phyloP scores from a whole-genome alignment of 2,113 vertebrate genomes.

The Brienomyrus brachyistius region DNA sequence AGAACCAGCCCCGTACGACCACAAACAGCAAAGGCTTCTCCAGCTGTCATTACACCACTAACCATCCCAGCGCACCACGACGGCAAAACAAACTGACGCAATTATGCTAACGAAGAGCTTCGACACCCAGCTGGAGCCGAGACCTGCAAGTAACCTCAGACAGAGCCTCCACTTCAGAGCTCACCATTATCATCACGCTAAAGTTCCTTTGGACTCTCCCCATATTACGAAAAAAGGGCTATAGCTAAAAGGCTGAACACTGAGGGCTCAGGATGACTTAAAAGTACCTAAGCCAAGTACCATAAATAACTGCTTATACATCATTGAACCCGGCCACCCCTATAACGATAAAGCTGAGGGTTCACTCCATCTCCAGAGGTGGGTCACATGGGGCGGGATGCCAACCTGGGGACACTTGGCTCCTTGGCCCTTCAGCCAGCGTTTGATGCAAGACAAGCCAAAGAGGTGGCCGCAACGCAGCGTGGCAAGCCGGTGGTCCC shows the following conservation, averaged over 20 bases:
- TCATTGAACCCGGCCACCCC: background rate
- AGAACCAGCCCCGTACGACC: background rate
- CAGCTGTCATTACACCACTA: background rate
- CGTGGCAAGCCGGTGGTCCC: slow-evolving; percentile 77
- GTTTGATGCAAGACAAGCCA: slow-evolving; percentile 81
- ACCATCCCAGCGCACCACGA: background rate
- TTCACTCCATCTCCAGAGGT: background rate
- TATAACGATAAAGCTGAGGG: background rate
- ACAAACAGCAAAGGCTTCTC: background rate
- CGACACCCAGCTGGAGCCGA: background rate
- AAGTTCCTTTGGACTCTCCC: background rate
- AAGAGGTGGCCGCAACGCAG: slow-evolving; percentile 92
- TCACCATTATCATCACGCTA: background rate
- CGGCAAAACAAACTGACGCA: background rate
- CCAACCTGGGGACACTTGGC: slow-evolving; percentile 91
- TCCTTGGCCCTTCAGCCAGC: slow-evolving; percentile 76
- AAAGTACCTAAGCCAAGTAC: background rate
- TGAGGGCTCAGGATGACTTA: background rate
- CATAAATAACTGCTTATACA: background rate
- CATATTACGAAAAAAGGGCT: background rate
- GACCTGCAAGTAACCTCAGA: background rate
- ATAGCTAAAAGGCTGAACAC: background rate
- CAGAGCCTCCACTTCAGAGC: background rate
- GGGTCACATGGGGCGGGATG: background rate
- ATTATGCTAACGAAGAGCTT: background rate